Percentiles rank a stretch among this genome's conserved stretches.
Evolutionary conservation across 1,140 invertebrate genomes (phyloP).

Genomic region (Drosophila fuyamai): DNA sequence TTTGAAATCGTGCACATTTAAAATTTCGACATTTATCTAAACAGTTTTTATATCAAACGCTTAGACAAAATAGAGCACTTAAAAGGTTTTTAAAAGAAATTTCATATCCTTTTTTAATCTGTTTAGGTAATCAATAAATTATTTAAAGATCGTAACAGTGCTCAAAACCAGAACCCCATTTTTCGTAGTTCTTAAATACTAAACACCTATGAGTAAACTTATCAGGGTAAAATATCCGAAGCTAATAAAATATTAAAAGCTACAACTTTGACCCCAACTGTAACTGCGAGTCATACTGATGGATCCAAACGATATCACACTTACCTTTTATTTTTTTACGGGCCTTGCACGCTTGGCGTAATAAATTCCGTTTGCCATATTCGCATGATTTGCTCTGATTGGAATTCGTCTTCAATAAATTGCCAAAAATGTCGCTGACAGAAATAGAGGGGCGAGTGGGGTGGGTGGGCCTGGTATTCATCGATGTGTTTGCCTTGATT

Average conservation of each 20-base stretch:
- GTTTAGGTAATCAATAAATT: no score
- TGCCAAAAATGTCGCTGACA: slow-evolving; percentile 75
- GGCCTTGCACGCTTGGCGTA: slow-evolving; percentile 55
- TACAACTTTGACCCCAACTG: slow-evolving; percentile 8
- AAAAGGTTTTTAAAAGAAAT: no score
- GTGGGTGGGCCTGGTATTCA: slow-evolving; percentile 33
- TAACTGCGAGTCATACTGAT: slow-evolving; percentile 16
- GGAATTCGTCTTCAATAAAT: slow-evolving; percentile 80
- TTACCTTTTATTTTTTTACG: slow-evolving; percentile 82
- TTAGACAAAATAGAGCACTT: no score
- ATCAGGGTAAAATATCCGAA: neutral
- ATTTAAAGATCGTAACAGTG: no score
- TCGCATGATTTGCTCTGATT: slow-evolving; percentile 82
- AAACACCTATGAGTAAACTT: neutral
- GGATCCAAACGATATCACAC: slow-evolving; percentile 75
- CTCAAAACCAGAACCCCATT: no score
- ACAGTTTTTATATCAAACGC: no score
- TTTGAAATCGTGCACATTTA: no score
- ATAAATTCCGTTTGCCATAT: slow-evolving; percentile 79
- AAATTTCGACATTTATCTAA: no score
- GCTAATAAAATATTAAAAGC: neutral
- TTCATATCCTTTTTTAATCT: no score
- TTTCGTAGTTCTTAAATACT: no score
- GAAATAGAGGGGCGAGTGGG: slow-evolving; percentile 29
- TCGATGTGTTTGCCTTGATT: slow-evolving; percentile 76